A percentile compares a stretch with the other conserved stretches of the same genome.
These are phyloP conservation scores for Thera obeliscata DNA, from an alignment of 2,888 invertebrate species.

Conservation along the genomic window DNA sequence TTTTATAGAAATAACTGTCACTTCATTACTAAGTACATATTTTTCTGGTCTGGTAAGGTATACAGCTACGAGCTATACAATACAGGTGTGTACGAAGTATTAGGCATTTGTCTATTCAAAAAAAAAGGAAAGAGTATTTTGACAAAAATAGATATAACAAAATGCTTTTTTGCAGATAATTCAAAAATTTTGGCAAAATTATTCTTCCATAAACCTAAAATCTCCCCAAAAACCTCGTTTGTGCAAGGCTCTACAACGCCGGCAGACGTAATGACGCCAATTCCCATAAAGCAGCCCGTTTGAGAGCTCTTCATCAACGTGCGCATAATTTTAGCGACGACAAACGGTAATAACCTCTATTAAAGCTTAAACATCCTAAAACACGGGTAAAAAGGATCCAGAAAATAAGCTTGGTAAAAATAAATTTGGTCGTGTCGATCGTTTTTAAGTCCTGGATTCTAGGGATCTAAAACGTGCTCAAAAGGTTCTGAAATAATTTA, in stretches of 20 bases:
- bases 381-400: conserved; percentile 1
- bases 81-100: too few species aligned
- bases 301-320: conserved; percentile 12
- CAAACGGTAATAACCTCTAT: conserved; percentile 8
- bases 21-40: too few species aligned
- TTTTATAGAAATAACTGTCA: too few species aligned
- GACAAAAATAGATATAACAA: too few species aligned
- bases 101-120: too few species aligned
- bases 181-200: too few species aligned
- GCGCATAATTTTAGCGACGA: conserved; percentile 14
- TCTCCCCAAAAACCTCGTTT: not conserved
- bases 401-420: not conserved
- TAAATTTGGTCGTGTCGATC: not conserved
- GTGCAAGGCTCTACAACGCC: not conserved
- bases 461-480: too few species aligned
- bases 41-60: too few species aligned
- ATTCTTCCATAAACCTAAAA: not conserved
- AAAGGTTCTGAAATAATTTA: too few species aligned
- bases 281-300: conserved; percentile 15
- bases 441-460: not conserved
- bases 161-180: too few species aligned
- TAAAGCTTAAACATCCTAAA: conserved; percentile 12
- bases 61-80: too few species aligned
- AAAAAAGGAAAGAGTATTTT: too few species aligned
- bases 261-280: conserved; percentile 15